Evolutionary conservation across 2,797 vertebrate species (phyloP).

Genomic region (Sebastes miniatus): DNA sequence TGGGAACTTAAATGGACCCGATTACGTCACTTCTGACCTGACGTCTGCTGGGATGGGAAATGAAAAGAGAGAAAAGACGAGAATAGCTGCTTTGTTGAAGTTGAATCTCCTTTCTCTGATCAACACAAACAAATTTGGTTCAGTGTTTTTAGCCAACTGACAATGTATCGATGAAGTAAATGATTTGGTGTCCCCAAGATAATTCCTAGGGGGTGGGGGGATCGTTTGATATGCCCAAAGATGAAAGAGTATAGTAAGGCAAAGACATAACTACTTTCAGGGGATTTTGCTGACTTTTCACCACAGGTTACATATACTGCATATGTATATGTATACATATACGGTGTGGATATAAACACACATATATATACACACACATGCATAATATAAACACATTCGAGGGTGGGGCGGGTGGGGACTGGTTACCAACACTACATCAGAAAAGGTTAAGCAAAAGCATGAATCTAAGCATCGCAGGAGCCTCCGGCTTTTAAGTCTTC

Average conservation of each 20-base stretch:
- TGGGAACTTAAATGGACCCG: constrained; percentile 41
- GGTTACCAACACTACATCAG: constrained; percentile 83
- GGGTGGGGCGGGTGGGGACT: constrained; percentile 64
- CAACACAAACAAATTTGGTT: constrained; percentile 22
- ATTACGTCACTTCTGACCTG: constrained; percentile 25
- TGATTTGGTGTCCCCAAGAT: constrained; percentile 36
- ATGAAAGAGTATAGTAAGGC: constrained; percentile 80
- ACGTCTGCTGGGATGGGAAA: constrained; percentile 35
- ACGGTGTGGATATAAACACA: constrained; percentile 86
- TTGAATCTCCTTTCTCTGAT: constrained; percentile 30
- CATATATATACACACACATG: constrained; percentile 87
- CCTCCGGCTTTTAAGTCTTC: constrained; percentile 62
- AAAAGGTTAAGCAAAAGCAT: constrained; percentile 82
- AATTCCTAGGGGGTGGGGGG: constrained; percentile 35
- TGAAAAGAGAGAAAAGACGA: constrained; percentile 20
- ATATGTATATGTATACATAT: constrained; percentile 87
- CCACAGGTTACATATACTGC: constrained; percentile 83
- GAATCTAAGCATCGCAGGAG: constrained; percentile 74
- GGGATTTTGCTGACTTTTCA: constrained; percentile 76
- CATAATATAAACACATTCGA: constrained; percentile 87
- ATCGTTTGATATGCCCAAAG: constrained; percentile 71
- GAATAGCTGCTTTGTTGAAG: constrained; percentile 61
- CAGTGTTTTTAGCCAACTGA: constrained; percentile 33
- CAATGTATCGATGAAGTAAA: constrained; percentile 40
- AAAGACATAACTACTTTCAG: constrained; percentile 79